These are phyloP conservation scores for Drosophila albomicans DNA, from an alignment of 1,140 invertebrate genomes.

Conservation along the genomic window DNA sequence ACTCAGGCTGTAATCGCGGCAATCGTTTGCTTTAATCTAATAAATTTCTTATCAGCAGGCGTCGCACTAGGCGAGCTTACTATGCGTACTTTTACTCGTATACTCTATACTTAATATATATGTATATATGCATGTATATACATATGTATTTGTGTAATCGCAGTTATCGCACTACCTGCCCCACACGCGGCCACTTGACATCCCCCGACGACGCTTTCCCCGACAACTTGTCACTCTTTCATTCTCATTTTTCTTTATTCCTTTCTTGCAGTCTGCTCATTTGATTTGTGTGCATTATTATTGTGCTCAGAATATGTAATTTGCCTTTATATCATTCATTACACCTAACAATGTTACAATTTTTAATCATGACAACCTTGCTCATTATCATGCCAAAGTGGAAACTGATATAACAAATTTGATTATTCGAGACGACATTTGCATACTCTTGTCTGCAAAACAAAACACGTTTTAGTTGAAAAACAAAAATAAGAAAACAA, in stretches of 20 bases:
- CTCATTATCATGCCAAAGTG: constrained; percentile 31
- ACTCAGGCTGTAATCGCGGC: constrained; percentile 64
- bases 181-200: constrained; percentile 47
- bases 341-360: constrained; percentile 15
- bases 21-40: constrained; percentile 77
- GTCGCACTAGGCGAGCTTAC: constrained; percentile 34
- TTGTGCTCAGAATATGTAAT: constrained; percentile 12
- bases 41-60: constrained; percentile 77
- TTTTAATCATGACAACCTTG: constrained; percentile 31
- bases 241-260: constrained; percentile 26
- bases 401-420: constrained; percentile 12
- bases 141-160: constrained; percentile 14
- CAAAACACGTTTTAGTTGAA: not conserved
- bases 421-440: constrained; percentile 10
- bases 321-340: constrained; percentile 20
- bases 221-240: constrained; percentile 48
- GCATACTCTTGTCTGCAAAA: constrained; percentile 12
- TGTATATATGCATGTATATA: not conserved
- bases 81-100: constrained; percentile 25
- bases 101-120: constrained; percentile 16
- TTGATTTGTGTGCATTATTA: constrained; percentile 37
- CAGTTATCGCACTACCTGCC: constrained; percentile 50
- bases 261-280: constrained; percentile 26
- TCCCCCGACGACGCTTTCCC: constrained; percentile 9
- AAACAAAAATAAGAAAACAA: not conserved